Evolutionary conservation across 2,888 invertebrate genomes (phyloP).

Genomic region (Sialis lutaria): DNA sequence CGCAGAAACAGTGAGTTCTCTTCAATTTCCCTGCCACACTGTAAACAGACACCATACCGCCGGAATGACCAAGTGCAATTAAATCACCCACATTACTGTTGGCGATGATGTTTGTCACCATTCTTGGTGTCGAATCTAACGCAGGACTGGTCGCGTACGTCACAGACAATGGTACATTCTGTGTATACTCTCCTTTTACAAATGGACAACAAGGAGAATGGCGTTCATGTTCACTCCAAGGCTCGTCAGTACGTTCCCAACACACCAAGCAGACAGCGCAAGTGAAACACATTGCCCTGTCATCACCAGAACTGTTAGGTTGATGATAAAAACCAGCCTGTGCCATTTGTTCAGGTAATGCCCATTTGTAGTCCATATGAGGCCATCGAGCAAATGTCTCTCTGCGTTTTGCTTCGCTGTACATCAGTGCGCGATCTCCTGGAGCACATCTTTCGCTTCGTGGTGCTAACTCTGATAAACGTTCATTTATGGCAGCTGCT

Average conservation of each 20-base stretch:
- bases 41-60: conserved; percentile 65
- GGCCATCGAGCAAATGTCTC: conserved; percentile 58
- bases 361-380: conserved; percentile 50
- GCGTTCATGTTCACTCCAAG: conserved; percentile 92
- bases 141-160: conserved; percentile 73
- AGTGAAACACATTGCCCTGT: conserved; percentile 91
- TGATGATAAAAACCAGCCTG: conserved; percentile 95
- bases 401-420: conserved; percentile 77
- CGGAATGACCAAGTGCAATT: conserved; percentile 36
- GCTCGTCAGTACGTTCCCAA: conserved; percentile 95
- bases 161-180: conserved; percentile 80
- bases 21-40: conserved; percentile 65
- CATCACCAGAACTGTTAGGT: conserved; percentile 76
- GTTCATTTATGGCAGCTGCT: conserved; percentile 76
- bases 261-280: conserved; percentile 88
- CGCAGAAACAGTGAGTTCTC: conserved; percentile 39
- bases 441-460: conserved; percentile 28
- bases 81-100: conserved; percentile 39
- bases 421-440: conserved; percentile 52
- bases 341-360: conserved; percentile 88
- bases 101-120: conserved; percentile 35
- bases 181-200: conserved; percentile 86
- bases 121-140: conserved; percentile 28
- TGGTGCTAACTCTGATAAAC: conserved; percentile 60
- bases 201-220: conserved; percentile 89